Evolutionary conservation across 1,140 invertebrate species (phyloP).

Genomic region (Dreissena rostriformis): DNA sequence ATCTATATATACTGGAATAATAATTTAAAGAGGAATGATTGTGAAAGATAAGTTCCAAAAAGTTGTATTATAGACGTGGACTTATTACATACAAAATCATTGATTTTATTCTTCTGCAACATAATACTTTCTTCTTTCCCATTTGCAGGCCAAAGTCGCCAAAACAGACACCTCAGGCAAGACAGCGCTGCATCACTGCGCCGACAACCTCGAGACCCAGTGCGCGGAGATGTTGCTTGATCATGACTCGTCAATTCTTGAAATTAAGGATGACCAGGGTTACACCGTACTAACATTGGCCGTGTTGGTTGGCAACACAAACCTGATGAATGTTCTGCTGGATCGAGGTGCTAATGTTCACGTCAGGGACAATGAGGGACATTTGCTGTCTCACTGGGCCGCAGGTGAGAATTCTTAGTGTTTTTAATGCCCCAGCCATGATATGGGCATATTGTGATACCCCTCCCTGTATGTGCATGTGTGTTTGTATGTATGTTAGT

Average conservation of each 20-base stretch:
- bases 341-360: slow-evolving; percentile 89
- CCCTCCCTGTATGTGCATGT: too few relatives aligned
- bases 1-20: too few relatives aligned
- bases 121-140: not conserved
- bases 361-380: slow-evolving; percentile 94
- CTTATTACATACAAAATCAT: too few relatives aligned
- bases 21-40: too few relatives aligned
- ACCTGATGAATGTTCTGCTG: slow-evolving; percentile 77
- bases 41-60: too few relatives aligned
- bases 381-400: slow-evolving; percentile 99
- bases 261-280: slow-evolving; percentile 94
- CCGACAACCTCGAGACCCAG: slow-evolving; percentile 85
- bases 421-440: not conserved
- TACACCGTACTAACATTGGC: slow-evolving; percentile 93
- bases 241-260: slow-evolving; percentile 82
- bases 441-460: too few relatives aligned
- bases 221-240: slow-evolving; percentile 85
- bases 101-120: too few relatives aligned
- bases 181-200: slow-evolving; percentile 95
- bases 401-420: slow-evolving; percentile 89
- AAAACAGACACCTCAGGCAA: slow-evolving; percentile 84
- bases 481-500: too few relatives aligned
- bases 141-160: slow-evolving; percentile 63
- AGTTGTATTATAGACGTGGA: too few relatives aligned
- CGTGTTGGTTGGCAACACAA: slow-evolving; percentile 79